These are phyloP conservation scores for Carassius carassius DNA, from an alignment of 2,113 vertebrate species.

Conservation along the genomic window DNA sequence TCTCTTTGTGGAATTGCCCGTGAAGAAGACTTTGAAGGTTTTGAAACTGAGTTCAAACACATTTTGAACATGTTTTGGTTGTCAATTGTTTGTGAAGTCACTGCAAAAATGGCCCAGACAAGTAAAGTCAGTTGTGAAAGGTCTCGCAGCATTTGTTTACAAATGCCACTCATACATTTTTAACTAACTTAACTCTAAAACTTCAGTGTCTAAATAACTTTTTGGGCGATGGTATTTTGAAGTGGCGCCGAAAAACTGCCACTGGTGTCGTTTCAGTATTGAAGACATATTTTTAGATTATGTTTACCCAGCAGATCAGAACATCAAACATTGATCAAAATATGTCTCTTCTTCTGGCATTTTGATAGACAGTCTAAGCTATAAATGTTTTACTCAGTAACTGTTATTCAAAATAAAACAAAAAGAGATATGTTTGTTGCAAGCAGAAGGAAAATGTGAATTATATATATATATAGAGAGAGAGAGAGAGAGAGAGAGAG, in stretches of 20 bases:
- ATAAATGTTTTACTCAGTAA: neutral
- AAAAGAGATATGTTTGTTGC: neutral
- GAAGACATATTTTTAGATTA: slow-evolving; percentile 12
- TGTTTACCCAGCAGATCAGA: slow-evolving; percentile 25
- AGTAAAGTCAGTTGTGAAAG: neutral
- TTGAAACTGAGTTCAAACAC: neutral
- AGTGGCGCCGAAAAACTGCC: neutral
- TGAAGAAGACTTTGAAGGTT: neutral
- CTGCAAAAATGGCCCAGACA: neutral
- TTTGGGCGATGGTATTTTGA: neutral
- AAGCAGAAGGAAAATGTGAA: neutral
- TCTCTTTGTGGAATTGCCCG: neutral
- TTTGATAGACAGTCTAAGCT: neutral
- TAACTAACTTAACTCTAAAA: neutral
- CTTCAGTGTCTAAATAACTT: neutral
- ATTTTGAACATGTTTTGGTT: neutral
- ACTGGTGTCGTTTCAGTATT: neutral
- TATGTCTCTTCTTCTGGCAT: neutral
- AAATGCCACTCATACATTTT: neutral
- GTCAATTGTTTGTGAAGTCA: neutral
- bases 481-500: too few species aligned
- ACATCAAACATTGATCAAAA: slow-evolving; percentile 29
- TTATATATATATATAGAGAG: too few species aligned
- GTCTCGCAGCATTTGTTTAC: neutral
- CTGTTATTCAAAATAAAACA: neutral